Evolutionary conservation across 1,140 invertebrate species (phyloP), one percentile per base, ranked within the genome.

Genomic region (Drosophila nasuta): DNA sequence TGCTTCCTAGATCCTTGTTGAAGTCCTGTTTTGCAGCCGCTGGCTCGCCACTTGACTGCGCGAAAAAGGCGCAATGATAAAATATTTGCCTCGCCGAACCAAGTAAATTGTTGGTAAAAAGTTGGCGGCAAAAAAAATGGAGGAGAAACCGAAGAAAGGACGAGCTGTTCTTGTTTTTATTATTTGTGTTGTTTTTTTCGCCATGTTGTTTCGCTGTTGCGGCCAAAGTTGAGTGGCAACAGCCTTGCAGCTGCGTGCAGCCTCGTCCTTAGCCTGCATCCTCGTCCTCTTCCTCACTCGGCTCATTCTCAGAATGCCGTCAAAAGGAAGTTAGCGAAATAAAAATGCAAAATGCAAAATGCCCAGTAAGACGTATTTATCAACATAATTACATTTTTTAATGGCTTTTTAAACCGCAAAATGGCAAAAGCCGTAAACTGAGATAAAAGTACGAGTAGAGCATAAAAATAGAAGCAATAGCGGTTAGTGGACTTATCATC

Each of bases 341-440:
- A 82, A 58, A 64, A 82, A 82, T 89, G 79, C 82, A 58, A 64
- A 82, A 82, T 89, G 79, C 82, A 88, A 88, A 89, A 88, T 69
- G 79, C 81, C 67, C 62, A 79, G 79, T 76, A 91, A 91, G 83
- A 81, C 75, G 89, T 91, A 91, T 91, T 89, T 91, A 91, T 91
- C 89, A 91, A 87, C 89, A 91, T 91, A 91, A 91, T 91, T 91
- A 91, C 89, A 90, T 91, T 91, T 91, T 87, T 90, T 91, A 91
- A 91, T 91, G 89, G 89, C 89, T 82, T 91, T 82, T 91, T 89
- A 91, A 91, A 77, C 89, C 89, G 85, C 89, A 91, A 91, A 91
- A 86, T 79, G 89, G 83, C 80, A 75, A 62, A 76, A 87, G 83
- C 77, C 66, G 63, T 52, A 65, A 75, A 68, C 58, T 66, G 49